phyloP scores from a whole-genome alignment of 2,797 vertebrate genomes.

The Manis javanica region DNA sequence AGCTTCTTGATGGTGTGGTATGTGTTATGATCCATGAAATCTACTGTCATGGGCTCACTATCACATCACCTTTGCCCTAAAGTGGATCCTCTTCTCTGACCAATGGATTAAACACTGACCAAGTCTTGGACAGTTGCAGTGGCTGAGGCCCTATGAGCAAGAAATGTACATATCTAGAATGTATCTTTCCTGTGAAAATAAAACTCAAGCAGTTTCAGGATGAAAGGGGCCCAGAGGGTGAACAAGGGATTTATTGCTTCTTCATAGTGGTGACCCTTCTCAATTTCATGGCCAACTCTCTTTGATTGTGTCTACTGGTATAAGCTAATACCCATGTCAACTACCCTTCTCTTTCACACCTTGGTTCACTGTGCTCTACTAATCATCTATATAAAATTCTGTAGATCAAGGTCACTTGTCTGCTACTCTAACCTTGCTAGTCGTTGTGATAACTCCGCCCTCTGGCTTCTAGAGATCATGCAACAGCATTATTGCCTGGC shows the following conservation, averaged over 20 bases:
- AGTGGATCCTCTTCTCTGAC: background rate
- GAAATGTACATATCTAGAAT: background rate
- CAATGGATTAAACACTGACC: background rate
- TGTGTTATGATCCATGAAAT: background rate
- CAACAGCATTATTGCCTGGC: background rate
- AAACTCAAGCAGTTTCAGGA: background rate
- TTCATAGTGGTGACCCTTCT: background rate
- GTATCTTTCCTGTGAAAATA: background rate
- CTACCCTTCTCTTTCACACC: background rate
- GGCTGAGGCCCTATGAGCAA: too few relatives aligned
- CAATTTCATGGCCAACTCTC: background rate
- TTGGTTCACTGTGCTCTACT: background rate
- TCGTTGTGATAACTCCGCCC: background rate
- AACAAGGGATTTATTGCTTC: background rate
- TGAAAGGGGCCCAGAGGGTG: background rate
- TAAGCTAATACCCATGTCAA: background rate
- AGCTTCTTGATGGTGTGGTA: background rate
- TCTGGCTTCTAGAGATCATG: background rate
- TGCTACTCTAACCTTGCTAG: background rate
- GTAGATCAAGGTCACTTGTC: background rate
- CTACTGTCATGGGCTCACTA: background rate
- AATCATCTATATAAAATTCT: background rate
- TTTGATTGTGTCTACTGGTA: background rate
- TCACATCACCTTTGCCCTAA: background rate
- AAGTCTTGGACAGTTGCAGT: background rate